These are phyloP conservation scores for Dasysyrphus albostriatus DNA, from an alignment of 2,888 invertebrate species.

Conservation along the genomic window DNA sequence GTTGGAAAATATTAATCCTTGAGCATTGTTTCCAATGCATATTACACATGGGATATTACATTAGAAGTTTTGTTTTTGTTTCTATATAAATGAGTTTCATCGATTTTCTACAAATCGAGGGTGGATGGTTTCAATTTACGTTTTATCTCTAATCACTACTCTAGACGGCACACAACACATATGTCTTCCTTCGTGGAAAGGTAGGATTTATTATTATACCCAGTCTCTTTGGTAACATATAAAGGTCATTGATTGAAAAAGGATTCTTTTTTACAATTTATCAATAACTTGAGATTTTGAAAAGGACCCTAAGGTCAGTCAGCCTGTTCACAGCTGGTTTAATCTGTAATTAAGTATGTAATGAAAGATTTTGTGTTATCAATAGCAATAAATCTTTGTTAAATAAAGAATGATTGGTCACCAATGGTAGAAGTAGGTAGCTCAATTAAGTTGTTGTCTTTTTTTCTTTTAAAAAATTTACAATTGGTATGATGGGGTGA, in stretches of 20 bases:
- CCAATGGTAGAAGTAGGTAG: too few relatives aligned
- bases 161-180: not conserved
- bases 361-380: not conserved
- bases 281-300: not conserved
- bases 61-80: not conserved
- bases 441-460: too few relatives aligned
- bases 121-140: not conserved
- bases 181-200: not conserved
- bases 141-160: not conserved
- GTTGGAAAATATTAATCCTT: conserved; percentile 15
- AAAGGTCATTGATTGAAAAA: conserved; percentile 21
- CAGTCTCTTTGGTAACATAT: conserved; percentile 3
- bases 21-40: not conserved
- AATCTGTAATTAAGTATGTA: not conserved
- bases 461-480: too few relatives aligned
- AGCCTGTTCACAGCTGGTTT: not conserved
- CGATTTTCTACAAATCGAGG: not conserved
- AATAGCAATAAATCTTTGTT: not conserved
- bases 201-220: conserved; percentile 3
- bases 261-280: not conserved
- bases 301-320: not conserved
- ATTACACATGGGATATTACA: not conserved
- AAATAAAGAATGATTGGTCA: too few relatives aligned
- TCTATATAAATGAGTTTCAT: not conserved
- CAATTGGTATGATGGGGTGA: too few relatives aligned